Conservation (phyloP, 2,888 invertebrate species). For the Zygothrica quintamaculata region DNA sequence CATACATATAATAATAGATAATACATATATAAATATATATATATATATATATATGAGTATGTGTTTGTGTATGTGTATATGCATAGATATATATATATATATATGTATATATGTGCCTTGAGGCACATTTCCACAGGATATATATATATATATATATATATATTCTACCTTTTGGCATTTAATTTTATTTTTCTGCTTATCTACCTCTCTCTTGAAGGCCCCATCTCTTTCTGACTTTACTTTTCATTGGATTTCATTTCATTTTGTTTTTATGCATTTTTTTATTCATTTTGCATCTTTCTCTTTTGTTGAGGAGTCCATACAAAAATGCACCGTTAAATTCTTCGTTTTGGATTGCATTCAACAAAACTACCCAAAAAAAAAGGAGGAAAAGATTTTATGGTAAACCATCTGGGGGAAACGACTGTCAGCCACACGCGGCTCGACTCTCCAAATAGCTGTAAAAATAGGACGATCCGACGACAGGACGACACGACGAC, state of each 20-base stretch:
- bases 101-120: background rate
- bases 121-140: conserved; percentile 18
- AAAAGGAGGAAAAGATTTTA: background rate
- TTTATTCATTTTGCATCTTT: background rate
- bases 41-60: background rate
- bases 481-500: too few species aligned
- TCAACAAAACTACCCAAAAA: conserved; percentile 8
- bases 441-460: conserved; percentile 1
- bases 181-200: conserved; percentile 19
- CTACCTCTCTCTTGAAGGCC: background rate
- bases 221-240: too few species aligned
- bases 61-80: background rate
- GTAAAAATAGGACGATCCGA: background rate
- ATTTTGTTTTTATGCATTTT: too few species aligned
- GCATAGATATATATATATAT: background rate
- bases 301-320: conserved; percentile 13
- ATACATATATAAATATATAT: background rate
- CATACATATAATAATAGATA: too few species aligned
- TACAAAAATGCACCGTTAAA: conserved; percentile 33
- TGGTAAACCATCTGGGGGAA: background rate
- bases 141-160: conserved; percentile 58
- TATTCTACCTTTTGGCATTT: conserved; percentile 57
- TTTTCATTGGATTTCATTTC: too few species aligned
- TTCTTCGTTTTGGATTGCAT: conserved; percentile 35
- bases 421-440: conserved; percentile 11